A percentile compares a stretch with the other conserved stretches of the same genome.
Conservation (phyloP, 2,888 invertebrate species). For the Xestia ashworthii region DNA sequence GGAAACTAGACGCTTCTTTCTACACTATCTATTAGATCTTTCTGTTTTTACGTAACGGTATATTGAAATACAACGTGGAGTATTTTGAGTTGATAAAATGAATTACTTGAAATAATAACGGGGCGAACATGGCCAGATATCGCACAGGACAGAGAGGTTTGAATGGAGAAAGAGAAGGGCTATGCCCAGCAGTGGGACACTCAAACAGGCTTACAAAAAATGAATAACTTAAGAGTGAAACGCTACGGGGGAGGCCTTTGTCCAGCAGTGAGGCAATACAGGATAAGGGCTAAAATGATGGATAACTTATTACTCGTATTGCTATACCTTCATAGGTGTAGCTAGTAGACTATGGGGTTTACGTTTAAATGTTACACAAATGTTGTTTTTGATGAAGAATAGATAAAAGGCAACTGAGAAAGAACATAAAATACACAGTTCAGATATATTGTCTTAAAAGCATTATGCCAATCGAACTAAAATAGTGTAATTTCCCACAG, state of each 20-base stretch:
- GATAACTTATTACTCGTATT: background rate
- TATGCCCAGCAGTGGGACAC: no score
- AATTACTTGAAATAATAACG: background rate
- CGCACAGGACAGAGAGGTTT: no score
- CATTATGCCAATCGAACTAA: background rate
- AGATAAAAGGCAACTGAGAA: no score
- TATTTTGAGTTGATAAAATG: background rate
- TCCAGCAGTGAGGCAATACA: background rate
- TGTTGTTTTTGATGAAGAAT: no score
- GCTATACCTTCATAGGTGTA: background rate
- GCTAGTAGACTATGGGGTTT: background rate
- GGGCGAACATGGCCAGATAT: no score
- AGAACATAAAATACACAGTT: background rate
- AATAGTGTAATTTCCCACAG: background rate
- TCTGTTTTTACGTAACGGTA: background rate
- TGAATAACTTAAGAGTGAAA: background rate
- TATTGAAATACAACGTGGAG: background rate
- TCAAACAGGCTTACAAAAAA: no score
- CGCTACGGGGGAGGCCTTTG: background rate
- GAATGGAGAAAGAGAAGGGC: no score
- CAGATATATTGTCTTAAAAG: background rate
- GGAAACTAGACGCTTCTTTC: slow-evolving; percentile 6
- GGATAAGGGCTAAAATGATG: background rate
- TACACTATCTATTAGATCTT: background rate
- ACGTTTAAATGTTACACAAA: background rate